Evolutionary conservation across 2,113 vertebrate species (phyloP).

Genomic region (Tringa solitaria): DNA sequence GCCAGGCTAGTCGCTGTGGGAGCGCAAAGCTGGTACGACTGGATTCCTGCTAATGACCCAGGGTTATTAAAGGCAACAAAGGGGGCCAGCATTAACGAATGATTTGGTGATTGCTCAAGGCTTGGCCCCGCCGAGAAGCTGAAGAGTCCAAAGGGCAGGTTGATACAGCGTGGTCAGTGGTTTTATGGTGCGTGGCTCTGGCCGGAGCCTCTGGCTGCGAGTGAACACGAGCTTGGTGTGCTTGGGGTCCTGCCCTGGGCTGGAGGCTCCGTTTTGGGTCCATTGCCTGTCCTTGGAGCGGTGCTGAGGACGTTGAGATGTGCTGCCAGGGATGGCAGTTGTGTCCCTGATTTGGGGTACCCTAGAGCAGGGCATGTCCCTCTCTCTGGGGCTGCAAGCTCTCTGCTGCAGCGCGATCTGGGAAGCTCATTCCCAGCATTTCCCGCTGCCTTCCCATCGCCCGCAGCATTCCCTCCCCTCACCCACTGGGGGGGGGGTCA

Average conservation of each 20-base stretch:
- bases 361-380: fast-evolving
- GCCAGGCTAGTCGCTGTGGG: fast-evolving
- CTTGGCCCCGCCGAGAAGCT: background rate
- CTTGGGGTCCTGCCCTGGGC: background rate
- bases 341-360: background rate
- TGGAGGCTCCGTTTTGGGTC: fast-evolving
- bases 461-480: background rate
- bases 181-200: fast-evolving
- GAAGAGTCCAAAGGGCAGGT: background rate
- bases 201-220: background rate
- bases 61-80: background rate
- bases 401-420: fast-evolving
- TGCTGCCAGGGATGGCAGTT: fast-evolving
- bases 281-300: fast-evolving
- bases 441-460: background rate
- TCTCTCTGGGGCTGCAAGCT: fast-evolving
- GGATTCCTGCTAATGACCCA: background rate
- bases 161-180: background rate
- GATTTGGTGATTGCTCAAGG: slow-evolving; percentile 10
- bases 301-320: fast-evolving
- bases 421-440: background rate
- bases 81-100: fast-evolving
- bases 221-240: fast-evolving
- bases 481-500: background rate
- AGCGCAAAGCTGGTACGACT: background rate